Base-by-base conservation (phyloP, 2,113 vertebrate genomes). In the Tapirus terrestris region DNA sequence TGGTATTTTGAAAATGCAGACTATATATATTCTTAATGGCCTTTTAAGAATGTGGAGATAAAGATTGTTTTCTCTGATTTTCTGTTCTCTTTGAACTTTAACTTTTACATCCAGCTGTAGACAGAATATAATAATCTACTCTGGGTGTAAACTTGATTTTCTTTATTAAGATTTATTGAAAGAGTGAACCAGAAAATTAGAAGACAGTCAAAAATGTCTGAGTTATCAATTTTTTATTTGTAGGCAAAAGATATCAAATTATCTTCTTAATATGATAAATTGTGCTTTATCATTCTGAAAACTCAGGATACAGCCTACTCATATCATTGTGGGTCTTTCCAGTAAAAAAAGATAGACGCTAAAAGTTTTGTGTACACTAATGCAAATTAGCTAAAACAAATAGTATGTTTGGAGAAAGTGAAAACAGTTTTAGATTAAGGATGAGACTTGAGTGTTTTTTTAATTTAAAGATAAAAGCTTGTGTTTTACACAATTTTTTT, bases 361-460 rank as follows among this genome's bases (percentile, higher is more conserved):
- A 72, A 75, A 61, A 93, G 68, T 95, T 98, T 92, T 97, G 58
- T 97, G 97, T 98, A 67, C 31, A 95, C 82, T 97, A 90, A 53
- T 94, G 45, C 94, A 97, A 96, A 89, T 97, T 98, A 83, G 70
- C 93, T 87, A 96, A 98, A 91, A n/a, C 92, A 98, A 96, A 93
- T 43, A 70, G 70, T 92, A 61, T 39, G 96, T 98, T 97, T 96
- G 91, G 45, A 82, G 92, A 43, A 82, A 97, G 79, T 89, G 97
- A 93, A 77, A 97, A 94, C 39, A 97, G 94, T 93, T 97, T 98
- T 98, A 97, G 96, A 94, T 96, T 80, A 94, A 95, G 68, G 82
- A 84, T 75, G 70, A 94, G 79, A 89, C 18, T 68, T 80, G 58
- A 96, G 90, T 95, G 89, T 73, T 65, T 94, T 94, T 61, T 94